Percentiles rank a stretch among this genome's conserved stretches.
phyloP scores from a whole-genome alignment of 2,113 vertebrate species.

The Galemys pyrenaicus region DNA sequence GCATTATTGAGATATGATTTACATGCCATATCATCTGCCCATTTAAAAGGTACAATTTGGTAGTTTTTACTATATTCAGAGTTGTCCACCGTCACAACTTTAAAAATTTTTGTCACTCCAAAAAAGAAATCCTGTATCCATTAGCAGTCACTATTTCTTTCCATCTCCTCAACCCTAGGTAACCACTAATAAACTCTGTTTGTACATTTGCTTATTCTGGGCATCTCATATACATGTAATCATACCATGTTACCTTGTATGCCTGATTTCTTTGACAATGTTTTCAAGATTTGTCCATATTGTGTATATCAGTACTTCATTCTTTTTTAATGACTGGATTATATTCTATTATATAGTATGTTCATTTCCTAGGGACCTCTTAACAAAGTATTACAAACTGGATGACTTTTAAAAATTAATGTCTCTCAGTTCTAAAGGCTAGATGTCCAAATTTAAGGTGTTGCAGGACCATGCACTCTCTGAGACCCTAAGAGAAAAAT shows the following conservation, averaged over 20 bases:
- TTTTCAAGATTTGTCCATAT: neutral
- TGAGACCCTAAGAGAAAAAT: neutral
- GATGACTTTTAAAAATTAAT: neutral
- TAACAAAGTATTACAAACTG: neutral
- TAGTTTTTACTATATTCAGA: conserved; percentile 28
- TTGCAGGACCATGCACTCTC: neutral
- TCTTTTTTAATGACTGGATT: conserved; percentile 38
- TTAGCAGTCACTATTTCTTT: neutral
- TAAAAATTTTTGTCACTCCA: neutral
- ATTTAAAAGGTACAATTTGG: neutral
- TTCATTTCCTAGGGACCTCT: conserved; percentile 1
- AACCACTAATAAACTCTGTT: neutral
- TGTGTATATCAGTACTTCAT: neutral
- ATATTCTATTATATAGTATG: neutral
- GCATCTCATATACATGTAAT: neutral
- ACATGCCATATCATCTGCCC: neutral
- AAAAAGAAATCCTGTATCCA: neutral
- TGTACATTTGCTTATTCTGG: neutral
- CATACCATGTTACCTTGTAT: neutral
- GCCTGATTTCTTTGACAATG: neutral
- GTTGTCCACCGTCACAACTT: neutral
- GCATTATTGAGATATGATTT: conserved; percentile 7
- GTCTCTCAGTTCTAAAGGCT: neutral
- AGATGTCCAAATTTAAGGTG: neutral
- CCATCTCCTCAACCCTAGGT: neutral